Evolutionary conservation across 1,140 invertebrate genomes (phyloP), one percentile per base, ranked within the genome.

Genomic region (Odontomachus brunneus): DNA sequence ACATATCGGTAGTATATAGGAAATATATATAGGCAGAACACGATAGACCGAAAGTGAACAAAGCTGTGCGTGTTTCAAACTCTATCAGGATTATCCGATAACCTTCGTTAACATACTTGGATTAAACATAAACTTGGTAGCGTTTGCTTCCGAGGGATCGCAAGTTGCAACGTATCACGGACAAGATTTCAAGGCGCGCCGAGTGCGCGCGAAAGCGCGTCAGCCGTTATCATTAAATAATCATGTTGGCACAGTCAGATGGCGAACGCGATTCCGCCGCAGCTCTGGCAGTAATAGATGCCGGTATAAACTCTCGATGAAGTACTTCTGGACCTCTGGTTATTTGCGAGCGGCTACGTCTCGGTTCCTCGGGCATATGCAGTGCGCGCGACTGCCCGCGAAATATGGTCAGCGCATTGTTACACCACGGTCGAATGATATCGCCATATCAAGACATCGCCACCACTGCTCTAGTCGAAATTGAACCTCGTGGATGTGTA

Each of bases 301-400:
- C 44, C 48, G 51, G 75, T 78, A 78, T 67, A 78, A 78, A 78
- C 63, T 78, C 67, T 63, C 75, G 75, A 78, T 78, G 75, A 78
- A 78, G 38, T 51, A 75, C 63, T 49, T 78, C 75, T 78, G 75
- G 33, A 78, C 44, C 75, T 78, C 75, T 78, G 49, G 63, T 78
- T 66, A 66, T 24, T 78, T 49, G 75, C 63, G 49, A 51, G 55
- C 75, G 67, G 49, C 55, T 67, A 55, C 33, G 62, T 57, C 75
- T 69, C 19, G 26, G 51, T n/a, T 78, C 53, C 22, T n/a, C 55
- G 67, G 5, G 67, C 60, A 11, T 9, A 24, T 67, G 29, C 49
- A 53, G 24, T 67, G 75, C 26, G 55, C 65, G 65, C 49, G 75
- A 67, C 75, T 78, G 63, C 26, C 38, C 24, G 19, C 22, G 75